These are phyloP conservation scores for Cheilosia variabilis DNA, from an alignment of 2,888 invertebrate species.

Conservation along the genomic window DNA sequence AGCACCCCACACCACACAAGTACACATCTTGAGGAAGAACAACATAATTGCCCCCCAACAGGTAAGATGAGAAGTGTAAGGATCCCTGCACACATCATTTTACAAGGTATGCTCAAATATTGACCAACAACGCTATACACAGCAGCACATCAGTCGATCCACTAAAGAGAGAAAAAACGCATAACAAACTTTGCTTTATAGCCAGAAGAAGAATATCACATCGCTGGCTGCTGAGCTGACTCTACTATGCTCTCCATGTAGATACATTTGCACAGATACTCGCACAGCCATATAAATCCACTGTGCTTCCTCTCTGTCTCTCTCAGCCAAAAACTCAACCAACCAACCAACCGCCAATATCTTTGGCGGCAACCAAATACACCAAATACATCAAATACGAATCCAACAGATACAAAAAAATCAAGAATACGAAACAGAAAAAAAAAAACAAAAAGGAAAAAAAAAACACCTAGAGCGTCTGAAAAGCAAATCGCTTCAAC, in stretches of 20 bases:
- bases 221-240: slow-evolving; percentile 46
- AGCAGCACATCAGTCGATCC: slow-evolving; percentile 1
- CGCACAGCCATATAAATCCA: slow-evolving; percentile 44
- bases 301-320: slow-evolving; percentile 59
- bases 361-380: slow-evolving; percentile 75
- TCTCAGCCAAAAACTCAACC: slow-evolving; percentile 53
- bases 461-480: slow-evolving; percentile 76
- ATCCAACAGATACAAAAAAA: slow-evolving; percentile 73
- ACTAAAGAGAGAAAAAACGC: slow-evolving; percentile 51
- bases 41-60: slow-evolving; percentile 34
- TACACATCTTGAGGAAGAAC: slow-evolving; percentile 19
- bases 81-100: slow-evolving; percentile 55
- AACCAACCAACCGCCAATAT: slow-evolving; percentile 74
- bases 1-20: background rate
- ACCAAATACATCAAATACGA: slow-evolving; percentile 72
- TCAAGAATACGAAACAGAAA: slow-evolving; percentile 48
- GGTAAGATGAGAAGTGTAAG: slow-evolving; percentile 74
- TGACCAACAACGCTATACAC: slow-evolving; percentile 46
- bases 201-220: slow-evolving; percentile 56
- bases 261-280: slow-evolving; percentile 49
- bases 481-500: slow-evolving; percentile 82
- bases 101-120: slow-evolving; percentile 43
- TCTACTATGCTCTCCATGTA: slow-evolving; percentile 45
- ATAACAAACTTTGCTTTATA: slow-evolving; percentile 33
- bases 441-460: slow-evolving; percentile 41